Evolutionary conservation across 2,888 invertebrate species (phyloP).

Genomic region (Ptilodon capucinus): DNA sequence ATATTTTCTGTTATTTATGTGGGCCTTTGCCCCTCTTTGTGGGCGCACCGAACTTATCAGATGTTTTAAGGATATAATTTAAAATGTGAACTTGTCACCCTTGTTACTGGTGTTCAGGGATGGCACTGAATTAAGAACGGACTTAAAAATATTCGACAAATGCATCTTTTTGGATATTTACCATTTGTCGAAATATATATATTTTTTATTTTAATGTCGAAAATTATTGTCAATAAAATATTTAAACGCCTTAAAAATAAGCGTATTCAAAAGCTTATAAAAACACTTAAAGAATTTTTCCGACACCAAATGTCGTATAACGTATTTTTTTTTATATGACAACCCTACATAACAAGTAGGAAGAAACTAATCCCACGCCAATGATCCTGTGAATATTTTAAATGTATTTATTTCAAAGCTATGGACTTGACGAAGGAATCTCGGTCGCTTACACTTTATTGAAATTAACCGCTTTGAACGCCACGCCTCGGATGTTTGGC

Average conservation of each 20-base stretch:
- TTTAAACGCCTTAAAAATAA: too few species aligned
- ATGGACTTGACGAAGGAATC: constrained; percentile 15
- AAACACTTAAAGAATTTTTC: too few species aligned
- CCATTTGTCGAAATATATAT: too few species aligned
- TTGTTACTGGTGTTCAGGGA: constrained; percentile 41
- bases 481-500: constrained; percentile 2
- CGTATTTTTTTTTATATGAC: constrained; percentile 1
- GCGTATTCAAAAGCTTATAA: too few species aligned
- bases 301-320: too few species aligned
- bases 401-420: constrained; percentile 36
- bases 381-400: constrained; percentile 34
- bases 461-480: constrained; percentile 19
- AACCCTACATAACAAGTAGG: constrained; percentile 21
- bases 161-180: too few species aligned
- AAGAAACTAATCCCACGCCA: constrained; percentile 34
- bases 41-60: constrained; percentile 57
- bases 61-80: constrained; percentile 65
- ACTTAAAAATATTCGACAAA: too few species aligned
- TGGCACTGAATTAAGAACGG: constrained; percentile 19
- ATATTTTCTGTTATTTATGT: constrained; percentile 72
- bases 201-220: too few species aligned
- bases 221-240: too few species aligned
- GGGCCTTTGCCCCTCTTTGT: constrained; percentile 49
- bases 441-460: constrained; percentile 12
- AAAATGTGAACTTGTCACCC: constrained; percentile 64